Conservation (phyloP, 2,888 invertebrate species). For the Pseudanteris insignis region DNA sequence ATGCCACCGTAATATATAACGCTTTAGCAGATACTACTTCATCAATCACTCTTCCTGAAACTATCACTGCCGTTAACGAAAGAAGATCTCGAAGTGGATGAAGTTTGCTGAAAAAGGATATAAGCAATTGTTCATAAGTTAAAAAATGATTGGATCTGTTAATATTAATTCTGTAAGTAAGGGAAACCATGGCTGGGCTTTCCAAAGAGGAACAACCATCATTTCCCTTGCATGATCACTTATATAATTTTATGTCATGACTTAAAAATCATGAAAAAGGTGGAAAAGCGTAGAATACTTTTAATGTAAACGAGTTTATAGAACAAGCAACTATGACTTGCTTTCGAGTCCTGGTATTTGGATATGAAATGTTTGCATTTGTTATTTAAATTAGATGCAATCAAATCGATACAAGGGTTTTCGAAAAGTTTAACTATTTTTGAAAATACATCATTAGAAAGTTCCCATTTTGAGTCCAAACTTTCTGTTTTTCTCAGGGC, state of each 20-base stretch:
- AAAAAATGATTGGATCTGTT: slow-evolving; percentile 5
- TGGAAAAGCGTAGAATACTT: too few relatives aligned
- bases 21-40: slow-evolving; percentile 35
- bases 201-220: slow-evolving; percentile 48
- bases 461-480: slow-evolving; percentile 39
- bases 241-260: too few relatives aligned
- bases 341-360: slow-evolving; percentile 2
- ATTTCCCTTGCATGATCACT: slow-evolving; percentile 54
- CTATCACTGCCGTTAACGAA: slow-evolving; percentile 39
- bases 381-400: slow-evolving; percentile 32
- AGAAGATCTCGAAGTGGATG: slow-evolving; percentile 40
- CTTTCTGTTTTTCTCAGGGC: too few relatives aligned
- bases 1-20: slow-evolving; percentile 35
- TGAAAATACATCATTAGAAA: slow-evolving; percentile 18
- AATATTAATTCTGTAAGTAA: slow-evolving; percentile 6
- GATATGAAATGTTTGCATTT: slow-evolving; percentile 38
- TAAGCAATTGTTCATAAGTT: slow-evolving; percentile 35
- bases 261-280: too few relatives aligned
- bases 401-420: slow-evolving; percentile 6
- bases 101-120: slow-evolving; percentile 45
- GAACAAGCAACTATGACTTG: too few relatives aligned
- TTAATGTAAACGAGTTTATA: too few relatives aligned
- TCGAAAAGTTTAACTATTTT: neutral
- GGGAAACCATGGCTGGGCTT: slow-evolving; percentile 46
- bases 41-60: slow-evolving; percentile 45